Conservation (phyloP, 2,113 vertebrate species). For the Calyptommatus sinebrachiatus region DNA sequence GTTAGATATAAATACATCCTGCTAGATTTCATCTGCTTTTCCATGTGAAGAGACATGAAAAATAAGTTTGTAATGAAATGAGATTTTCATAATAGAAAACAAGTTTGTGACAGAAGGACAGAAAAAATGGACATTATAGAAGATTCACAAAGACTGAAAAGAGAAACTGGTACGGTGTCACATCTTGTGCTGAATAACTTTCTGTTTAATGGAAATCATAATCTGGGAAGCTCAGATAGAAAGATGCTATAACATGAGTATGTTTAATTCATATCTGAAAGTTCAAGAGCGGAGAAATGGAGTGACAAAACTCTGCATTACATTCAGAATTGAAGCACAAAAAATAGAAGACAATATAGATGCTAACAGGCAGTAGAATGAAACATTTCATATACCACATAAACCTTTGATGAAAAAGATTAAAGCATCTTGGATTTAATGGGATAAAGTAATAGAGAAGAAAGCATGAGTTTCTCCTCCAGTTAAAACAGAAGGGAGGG, state of each 20-base stretch:
- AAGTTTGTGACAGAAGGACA: neutral
- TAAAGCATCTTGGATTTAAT: neutral
- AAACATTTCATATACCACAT: neutral
- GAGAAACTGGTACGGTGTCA: neutral
- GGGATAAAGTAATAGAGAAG: neutral
- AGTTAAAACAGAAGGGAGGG: neutral
- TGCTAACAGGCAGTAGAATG: neutral
- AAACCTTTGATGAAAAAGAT: neutral
- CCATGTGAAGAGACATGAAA: neutral
- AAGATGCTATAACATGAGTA: neutral
- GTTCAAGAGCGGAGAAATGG: constrained; percentile 3
- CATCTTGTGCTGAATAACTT: neutral
- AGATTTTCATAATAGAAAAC: neutral
- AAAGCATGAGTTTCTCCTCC: neutral
- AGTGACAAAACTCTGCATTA: neutral
- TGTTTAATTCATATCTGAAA: constrained; percentile 17
- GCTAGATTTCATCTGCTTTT: neutral
- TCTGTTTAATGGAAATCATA: constrained; percentile 14
- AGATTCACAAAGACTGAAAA: neutral
- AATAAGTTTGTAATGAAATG: neutral
- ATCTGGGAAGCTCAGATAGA: constrained; percentile 15
- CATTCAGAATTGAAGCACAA: neutral
- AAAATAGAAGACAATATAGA: neutral
- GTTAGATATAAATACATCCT: neutral
- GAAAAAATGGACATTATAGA: neutral